A percentile compares a stretch with the other conserved stretches of the same genome.
phyloP scores from a whole-genome alignment of 37 sponge, comb jelly and placozoan species.

The Mnemiopsis leidyi region DNA sequence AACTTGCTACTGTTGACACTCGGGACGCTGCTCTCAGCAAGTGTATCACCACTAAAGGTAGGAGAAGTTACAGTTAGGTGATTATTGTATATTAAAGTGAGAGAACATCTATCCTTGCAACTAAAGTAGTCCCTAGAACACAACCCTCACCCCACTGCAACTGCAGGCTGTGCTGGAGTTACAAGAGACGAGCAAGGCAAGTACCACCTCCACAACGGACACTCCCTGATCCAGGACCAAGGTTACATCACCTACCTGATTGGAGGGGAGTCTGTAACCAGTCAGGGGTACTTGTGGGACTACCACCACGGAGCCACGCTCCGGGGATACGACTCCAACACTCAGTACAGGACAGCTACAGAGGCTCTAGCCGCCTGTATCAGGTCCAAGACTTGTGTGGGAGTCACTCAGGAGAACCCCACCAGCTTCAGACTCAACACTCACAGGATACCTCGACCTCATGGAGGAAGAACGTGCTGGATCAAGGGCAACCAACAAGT shows the following conservation, averaged over 20 bases:
- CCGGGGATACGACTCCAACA: background rate
- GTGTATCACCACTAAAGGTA: background rate
- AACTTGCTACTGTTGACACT: background rate
- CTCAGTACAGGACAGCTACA: background rate
- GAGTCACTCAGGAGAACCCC: background rate
- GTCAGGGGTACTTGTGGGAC: background rate
- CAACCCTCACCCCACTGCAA: no score
- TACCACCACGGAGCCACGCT: background rate
- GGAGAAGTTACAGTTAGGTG: background rate
- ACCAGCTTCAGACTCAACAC: background rate
- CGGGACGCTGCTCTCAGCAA: background rate
- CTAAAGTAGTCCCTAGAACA: background rate
- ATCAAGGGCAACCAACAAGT: conserved; percentile 25
- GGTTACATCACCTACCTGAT: background rate
- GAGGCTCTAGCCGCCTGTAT: background rate
- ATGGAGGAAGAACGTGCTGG: background rate
- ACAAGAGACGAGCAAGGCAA: background rate
- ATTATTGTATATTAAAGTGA: background rate
- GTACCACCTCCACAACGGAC: background rate
- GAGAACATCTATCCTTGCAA: background rate
- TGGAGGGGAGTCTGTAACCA: background rate
- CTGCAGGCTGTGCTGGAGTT: background rate
- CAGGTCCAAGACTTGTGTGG: background rate
- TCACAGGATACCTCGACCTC: background rate
- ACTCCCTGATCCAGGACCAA: background rate